These are phyloP conservation scores for Epistrophe eligans DNA, from an alignment of 2,888 invertebrate genomes.

Conservation along the genomic window DNA sequence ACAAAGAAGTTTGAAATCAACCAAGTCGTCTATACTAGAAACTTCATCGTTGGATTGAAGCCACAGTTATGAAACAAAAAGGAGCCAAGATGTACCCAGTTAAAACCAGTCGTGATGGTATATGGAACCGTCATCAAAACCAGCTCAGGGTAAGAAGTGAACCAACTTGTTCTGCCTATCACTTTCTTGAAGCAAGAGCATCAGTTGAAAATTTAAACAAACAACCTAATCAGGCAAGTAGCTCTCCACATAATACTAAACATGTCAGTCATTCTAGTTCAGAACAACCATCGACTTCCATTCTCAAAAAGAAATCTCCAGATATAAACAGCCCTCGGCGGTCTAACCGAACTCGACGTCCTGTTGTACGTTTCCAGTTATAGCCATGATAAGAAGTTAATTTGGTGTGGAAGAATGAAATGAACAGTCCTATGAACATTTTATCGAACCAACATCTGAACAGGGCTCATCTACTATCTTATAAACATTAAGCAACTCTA, in stretches of 20 bases:
- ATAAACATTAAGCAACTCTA: too few species aligned
- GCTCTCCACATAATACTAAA: slow-evolving; percentile 7
- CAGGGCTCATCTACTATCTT: too few species aligned
- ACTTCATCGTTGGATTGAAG: slow-evolving; percentile 32
- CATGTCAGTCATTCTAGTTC: not conserved
- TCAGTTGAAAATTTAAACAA: not conserved
- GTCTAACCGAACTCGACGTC: not conserved
- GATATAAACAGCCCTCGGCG: not conserved
- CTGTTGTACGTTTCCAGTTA: slow-evolving; percentile 6
- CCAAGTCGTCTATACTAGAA: slow-evolving; percentile 10
- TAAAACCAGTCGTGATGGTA: not conserved
- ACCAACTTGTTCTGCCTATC: not conserved
- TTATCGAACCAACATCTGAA: too few species aligned
- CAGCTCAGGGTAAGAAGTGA: slow-evolving; percentile 4
- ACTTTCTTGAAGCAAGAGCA: slow-evolving; percentile 15
- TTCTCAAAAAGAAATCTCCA: not conserved
- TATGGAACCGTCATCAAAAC: slow-evolving; percentile 10
- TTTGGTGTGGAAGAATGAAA: slow-evolving; percentile 3
- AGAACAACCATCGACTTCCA: not conserved
- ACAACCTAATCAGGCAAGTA: slow-evolving; percentile 10
- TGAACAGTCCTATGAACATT: not conserved
- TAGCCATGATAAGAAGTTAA: not conserved
- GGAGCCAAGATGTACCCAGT: slow-evolving; percentile 9
- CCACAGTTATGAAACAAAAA: not conserved
- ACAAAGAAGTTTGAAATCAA: not conserved